Percentiles rank a stretch among this genome's conserved stretches.
Evolutionary conservation across 2,888 invertebrate species (phyloP).

Genomic region (Hylaea fasciaria): DNA sequence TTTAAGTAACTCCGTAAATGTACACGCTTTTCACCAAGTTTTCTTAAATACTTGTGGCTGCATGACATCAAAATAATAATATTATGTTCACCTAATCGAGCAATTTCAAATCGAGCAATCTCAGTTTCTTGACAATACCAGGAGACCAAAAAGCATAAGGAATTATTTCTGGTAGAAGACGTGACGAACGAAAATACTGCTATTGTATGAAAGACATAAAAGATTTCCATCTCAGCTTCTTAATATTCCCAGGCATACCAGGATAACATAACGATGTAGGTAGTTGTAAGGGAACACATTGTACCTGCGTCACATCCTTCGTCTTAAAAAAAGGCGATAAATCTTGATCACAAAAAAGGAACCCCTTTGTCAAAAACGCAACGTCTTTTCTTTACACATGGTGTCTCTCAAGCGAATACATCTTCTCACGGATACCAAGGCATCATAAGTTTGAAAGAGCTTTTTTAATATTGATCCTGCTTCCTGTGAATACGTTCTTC

Average conservation of each 20-base stretch:
- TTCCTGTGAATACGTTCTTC: too few relatives aligned
- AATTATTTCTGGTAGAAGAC: too few relatives aligned
- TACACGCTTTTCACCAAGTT: too few relatives aligned
- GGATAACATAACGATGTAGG: constrained; percentile 38
- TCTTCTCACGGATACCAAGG: constrained; percentile 41
- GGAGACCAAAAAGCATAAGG: not conserved
- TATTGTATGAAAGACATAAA: too few relatives aligned
- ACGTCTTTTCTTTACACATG: constrained; percentile 6
- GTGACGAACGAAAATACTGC: too few relatives aligned
- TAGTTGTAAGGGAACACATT: constrained; percentile 3
- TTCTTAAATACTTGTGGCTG: not conserved
- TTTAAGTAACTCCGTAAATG: too few relatives aligned
- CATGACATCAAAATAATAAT: not conserved
- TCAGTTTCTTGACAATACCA: constrained; percentile 3
- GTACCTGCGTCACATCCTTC: constrained; percentile 31
- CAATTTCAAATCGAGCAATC: not conserved
- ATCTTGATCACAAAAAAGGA: constrained; percentile 26
- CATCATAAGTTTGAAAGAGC: constrained; percentile 24
- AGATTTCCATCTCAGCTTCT: not conserved
- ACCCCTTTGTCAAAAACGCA: constrained; percentile 17
- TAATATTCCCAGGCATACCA: constrained; percentile 43
- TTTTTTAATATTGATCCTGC: not conserved
- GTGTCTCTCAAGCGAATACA: constrained; percentile 4
- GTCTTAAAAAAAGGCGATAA: constrained; percentile 25
- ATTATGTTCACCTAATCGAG: too few relatives aligned